Conservation (phyloP, 2,888 invertebrate species). For the Mamestra brassicae region DNA sequence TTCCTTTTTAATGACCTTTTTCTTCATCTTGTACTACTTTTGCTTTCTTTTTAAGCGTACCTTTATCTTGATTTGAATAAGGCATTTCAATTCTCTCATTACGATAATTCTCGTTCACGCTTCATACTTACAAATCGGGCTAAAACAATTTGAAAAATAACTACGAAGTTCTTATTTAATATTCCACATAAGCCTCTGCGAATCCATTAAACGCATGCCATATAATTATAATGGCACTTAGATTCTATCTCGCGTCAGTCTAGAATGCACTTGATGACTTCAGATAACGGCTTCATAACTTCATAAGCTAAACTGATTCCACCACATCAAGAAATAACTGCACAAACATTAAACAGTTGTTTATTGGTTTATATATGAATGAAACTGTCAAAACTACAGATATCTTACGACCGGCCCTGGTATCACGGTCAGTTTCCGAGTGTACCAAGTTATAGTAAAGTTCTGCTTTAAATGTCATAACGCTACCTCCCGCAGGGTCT, state of each 20-base stretch:
- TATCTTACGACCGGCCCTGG: not conserved
- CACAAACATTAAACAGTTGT: not conserved
- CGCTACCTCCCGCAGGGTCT: conserved; percentile 53
- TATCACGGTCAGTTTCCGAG: conserved; percentile 36
- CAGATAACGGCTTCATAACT: conserved; percentile 43
- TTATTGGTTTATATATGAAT: conserved; percentile 10
- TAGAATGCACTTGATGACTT: conserved; percentile 48
- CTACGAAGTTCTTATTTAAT: conserved; percentile 7
- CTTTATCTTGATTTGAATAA: not conserved
- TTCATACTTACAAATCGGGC: not conserved
- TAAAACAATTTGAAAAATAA: not conserved
- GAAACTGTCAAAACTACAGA: conserved; percentile 2
- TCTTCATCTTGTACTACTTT: not conserved
- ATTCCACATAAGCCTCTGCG: not conserved
- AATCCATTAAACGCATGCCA: conserved; percentile 1
- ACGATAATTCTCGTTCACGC: not conserved
- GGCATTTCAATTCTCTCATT: not conserved
- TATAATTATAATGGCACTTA: conserved; percentile 48
- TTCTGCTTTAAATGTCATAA: conserved; percentile 43
- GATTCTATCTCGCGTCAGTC: conserved; percentile 49
- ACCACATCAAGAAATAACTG: conserved; percentile 24
- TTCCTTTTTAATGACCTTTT: not conserved
- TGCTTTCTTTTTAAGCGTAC: not conserved
- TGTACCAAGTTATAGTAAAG: conserved; percentile 42
- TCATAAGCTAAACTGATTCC: conserved; percentile 27